Base-by-base conservation (phyloP, 1,140 invertebrate genomes). In the Augochlora pura region DNA sequence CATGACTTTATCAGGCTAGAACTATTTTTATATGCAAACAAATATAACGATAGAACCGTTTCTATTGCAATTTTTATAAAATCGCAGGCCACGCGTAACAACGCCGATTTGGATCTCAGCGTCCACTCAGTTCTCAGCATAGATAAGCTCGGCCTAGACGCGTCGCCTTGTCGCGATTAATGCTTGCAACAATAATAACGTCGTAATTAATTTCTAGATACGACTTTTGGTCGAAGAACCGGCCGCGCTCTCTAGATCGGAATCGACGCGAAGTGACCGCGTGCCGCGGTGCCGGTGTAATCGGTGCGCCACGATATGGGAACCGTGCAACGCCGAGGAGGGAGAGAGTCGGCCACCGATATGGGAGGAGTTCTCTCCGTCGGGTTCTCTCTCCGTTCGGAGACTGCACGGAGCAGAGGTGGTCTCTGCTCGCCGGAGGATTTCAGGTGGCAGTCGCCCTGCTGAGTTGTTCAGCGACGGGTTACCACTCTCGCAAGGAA, bases 371-470 rank as follows among this genome's bases (percentile, higher is more conserved):
- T 89, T 87, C 42, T 87, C 42, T 46, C 83, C 70, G 60, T 66
- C 78, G 71, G 65, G 80, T 78, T 76, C 75, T 80, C 83, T 81
- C 78, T 71, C 75, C 68, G 69, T 76, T 82, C 86, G 86, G 86
- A 86, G 82, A 83, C 82, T 86, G 85, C 87, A 87, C 79, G 83
- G 87, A 87, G 83, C 87, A 84, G 82, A 82, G 83, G 88, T 88
- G 86, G 86, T 84, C 80, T 88, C 77, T 88, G 85, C 87, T 88
- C 88, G 87, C 83, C 87, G 87, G 87, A 89, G 82, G 84, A 84
- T 83, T 83, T 88, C 88, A 87, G 85, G 86, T 89, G 88, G 86
- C 85, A 88, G 88, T 88, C 83, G 87, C 85, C 83, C 87, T 82
- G 88, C 87, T 80, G 88, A 88, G 88, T 86, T 83, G 88, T 80